Conservation (phyloP, 2,113 vertebrate genomes). For the Cavia aperea region DNA sequence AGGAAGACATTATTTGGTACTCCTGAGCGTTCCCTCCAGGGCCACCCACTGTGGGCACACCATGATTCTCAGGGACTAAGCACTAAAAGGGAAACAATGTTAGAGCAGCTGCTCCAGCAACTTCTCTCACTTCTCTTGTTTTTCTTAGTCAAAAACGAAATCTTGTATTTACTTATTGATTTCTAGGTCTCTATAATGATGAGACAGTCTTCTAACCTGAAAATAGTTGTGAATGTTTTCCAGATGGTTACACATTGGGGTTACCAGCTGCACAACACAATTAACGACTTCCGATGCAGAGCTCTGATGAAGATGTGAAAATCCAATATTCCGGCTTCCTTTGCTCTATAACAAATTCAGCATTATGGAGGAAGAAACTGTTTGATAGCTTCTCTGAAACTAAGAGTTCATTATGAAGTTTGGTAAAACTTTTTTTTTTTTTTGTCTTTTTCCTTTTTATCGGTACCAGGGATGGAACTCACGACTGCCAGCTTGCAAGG, state of each 20-base stretch:
- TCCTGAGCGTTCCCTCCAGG: constrained; percentile 78
- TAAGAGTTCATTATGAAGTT: neutral
- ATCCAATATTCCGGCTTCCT: constrained; percentile 82
- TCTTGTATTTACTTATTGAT: neutral
- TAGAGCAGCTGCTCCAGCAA: neutral
- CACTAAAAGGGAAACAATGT: constrained; percentile 73
- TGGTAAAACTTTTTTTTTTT: neutral
- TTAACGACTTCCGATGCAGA: constrained; percentile 81
- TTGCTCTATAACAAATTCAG: constrained; percentile 78
- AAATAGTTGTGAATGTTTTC: constrained; percentile 97
- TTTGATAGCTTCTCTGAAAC: constrained; percentile 26
- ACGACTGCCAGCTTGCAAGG: no score
- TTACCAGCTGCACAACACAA: constrained; percentile 81
- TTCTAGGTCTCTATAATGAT: neutral
- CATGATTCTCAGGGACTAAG: constrained; percentile 76
- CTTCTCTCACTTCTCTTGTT: neutral
- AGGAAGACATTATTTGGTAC: constrained; percentile 83
- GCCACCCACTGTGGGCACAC: constrained; percentile 72
- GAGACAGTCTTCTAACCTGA: constrained; percentile 79
- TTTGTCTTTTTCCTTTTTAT: no score
- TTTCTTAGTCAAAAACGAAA: constrained; percentile 16
- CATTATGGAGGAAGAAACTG: constrained; percentile 38
- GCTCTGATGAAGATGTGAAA: constrained; percentile 89
- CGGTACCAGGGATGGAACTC: no score
- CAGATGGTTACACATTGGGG: constrained; percentile 89